phyloP scores from a whole-genome alignment of 2,113 vertebrate genomes.

The Potamarius usumacintae region DNA sequence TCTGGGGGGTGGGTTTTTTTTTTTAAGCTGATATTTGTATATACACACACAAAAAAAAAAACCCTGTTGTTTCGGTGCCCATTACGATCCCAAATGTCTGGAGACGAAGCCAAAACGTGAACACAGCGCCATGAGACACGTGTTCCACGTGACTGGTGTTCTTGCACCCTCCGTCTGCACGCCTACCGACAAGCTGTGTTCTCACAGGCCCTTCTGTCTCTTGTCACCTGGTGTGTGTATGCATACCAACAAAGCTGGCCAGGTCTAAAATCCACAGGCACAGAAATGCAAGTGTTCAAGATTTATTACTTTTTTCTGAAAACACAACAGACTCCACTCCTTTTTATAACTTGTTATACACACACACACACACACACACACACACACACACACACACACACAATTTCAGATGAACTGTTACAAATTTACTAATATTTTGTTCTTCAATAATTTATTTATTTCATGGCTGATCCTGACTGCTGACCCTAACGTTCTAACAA shows the following conservation, averaged over 20 bases:
- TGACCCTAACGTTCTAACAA: background rate
- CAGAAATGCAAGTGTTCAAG: background rate
- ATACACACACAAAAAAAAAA: slow-evolving; percentile 20
- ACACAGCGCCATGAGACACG: background rate
- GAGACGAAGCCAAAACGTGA: background rate
- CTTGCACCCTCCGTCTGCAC: slow-evolving; percentile 2
- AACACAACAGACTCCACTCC: background rate
- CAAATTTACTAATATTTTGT: background rate
- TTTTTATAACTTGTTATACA: background rate
- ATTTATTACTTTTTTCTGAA: background rate
- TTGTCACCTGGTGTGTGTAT: background rate
- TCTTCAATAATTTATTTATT: background rate
- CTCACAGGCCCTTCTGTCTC: slow-evolving; percentile 23
- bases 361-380: background rate
- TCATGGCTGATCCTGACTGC: background rate
- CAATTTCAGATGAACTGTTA: background rate
- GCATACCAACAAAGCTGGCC: background rate
- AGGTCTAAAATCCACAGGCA: background rate
- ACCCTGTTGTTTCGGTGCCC: background rate
- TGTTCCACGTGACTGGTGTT: slow-evolving; percentile 18
- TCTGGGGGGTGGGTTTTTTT: too few species aligned
- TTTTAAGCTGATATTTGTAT: background rate
- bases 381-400: too few species aligned
- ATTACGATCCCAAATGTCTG: background rate
- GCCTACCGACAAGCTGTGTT: slow-evolving; percentile 40